Evolutionary conservation across 2,888 invertebrate species (phyloP).

Genomic region (Melolontha melolontha): DNA sequence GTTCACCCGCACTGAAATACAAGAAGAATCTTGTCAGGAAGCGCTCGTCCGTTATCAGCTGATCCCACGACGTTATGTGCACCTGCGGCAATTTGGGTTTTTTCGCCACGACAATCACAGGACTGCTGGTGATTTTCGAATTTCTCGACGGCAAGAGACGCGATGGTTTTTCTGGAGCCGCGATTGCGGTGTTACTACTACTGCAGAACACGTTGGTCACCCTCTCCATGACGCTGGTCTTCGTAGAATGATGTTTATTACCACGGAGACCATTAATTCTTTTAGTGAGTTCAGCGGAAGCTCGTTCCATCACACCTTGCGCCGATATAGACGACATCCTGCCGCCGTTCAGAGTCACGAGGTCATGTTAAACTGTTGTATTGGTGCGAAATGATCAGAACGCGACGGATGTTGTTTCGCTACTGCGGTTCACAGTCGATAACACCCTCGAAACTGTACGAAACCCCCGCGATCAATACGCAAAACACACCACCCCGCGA

Average conservation of each 20-base stretch:
- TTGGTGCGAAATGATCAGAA: conserved; percentile 8
- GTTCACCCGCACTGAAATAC: conserved; percentile 77
- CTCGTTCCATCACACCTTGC: conserved; percentile 91
- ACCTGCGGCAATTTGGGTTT: conserved; percentile 67
- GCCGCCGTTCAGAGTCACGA: conserved; percentile 34
- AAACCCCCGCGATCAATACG: conserved; percentile 47
- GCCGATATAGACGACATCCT: conserved; percentile 86
- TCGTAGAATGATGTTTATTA: conserved; percentile 67
- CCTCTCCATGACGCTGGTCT: conserved; percentile 83
- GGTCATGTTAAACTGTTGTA: conserved; percentile 21
- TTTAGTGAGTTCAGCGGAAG: conserved; percentile 89
- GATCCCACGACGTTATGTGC: conserved; percentile 75
- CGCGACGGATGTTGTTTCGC: conserved; percentile 41
- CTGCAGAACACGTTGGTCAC: conserved; percentile 90
- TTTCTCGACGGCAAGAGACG: conserved; percentile 59
- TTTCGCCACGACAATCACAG: conserved; percentile 51
- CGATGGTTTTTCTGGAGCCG: conserved; percentile 68
- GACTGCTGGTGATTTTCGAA: conserved; percentile 47
- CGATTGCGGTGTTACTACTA: conserved; percentile 63
- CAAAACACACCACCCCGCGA: conserved; percentile 44
- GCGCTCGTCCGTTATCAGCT: conserved; percentile 84
- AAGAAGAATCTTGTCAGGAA: conserved; percentile 88
- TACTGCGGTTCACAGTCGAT: conserved; percentile 46
- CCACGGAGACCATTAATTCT: conserved; percentile 87
- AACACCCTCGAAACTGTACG: conserved; percentile 46